Evolutionary conservation across 2,888 invertebrate genomes (phyloP).

Genomic region (Torymus aiolomorphi): DNA sequence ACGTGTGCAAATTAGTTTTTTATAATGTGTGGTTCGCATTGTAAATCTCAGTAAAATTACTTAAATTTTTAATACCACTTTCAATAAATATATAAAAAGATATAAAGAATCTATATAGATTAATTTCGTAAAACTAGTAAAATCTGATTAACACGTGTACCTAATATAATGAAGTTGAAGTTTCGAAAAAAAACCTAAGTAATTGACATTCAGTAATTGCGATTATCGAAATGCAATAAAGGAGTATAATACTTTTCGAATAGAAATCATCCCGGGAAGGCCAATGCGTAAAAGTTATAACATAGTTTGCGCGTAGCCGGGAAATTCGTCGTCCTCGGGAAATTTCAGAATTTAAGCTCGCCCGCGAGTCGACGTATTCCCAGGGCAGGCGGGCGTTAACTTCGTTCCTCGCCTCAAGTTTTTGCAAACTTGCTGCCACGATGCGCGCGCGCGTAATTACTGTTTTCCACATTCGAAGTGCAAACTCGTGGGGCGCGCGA

Average conservation of each 20-base stretch:
- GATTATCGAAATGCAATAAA: slow-evolving; percentile 11
- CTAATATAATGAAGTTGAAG: too few species aligned
- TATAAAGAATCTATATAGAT: too few species aligned
- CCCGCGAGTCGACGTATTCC: slow-evolving; percentile 11
- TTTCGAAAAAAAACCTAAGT: too few species aligned
- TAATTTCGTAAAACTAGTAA: too few species aligned
- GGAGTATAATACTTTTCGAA: slow-evolving; percentile 29
- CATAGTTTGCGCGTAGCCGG: slow-evolving; percentile 2
- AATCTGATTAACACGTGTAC: too few species aligned
- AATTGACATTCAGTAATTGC: neutral
- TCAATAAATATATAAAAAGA: too few species aligned
- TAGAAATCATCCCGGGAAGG: slow-evolving; percentile 31
- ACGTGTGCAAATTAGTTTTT: too few species aligned
- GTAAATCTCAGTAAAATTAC: too few species aligned
- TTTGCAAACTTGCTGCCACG: slow-evolving; percentile 22
- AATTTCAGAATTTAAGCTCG: slow-evolving; percentile 40
- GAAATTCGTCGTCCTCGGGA: slow-evolving; percentile 40
- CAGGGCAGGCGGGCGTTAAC: slow-evolving; percentile 2
- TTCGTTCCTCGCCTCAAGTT: slow-evolving; percentile 29
- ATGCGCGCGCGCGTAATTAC: slow-evolving; percentile 21
- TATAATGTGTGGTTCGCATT: too few species aligned
- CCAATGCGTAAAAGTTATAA: slow-evolving; percentile 42
- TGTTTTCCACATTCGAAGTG: slow-evolving; percentile 25
- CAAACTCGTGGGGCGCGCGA: neutral
- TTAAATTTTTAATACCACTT: too few species aligned